phyloP scores from a whole-genome alignment of 2,797 vertebrate species.

The Fringilla coelebs region DNA sequence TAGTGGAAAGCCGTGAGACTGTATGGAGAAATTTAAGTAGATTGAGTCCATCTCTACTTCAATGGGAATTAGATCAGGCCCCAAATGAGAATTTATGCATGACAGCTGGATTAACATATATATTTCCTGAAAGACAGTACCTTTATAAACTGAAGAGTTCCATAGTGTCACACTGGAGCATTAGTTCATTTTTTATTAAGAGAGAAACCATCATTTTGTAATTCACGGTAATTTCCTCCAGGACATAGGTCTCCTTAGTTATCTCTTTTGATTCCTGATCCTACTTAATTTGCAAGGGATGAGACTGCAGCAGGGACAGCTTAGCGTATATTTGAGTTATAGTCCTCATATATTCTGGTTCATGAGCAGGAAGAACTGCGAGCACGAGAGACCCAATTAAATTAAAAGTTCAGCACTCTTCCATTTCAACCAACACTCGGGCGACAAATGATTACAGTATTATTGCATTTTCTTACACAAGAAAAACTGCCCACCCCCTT shows the following conservation, averaged over 20 bases:
- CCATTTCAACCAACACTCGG: background rate
- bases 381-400: background rate
- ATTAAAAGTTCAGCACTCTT: constrained; percentile 19
- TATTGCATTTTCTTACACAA: background rate
- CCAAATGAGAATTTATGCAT: constrained; percentile 44
- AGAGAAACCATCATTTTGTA: constrained; percentile 44
- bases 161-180: constrained; percentile 10
- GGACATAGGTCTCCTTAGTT: constrained; percentile 48
- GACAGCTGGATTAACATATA: constrained; percentile 62
- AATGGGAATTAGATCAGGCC: constrained; percentile 49
- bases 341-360: constrained; percentile 4
- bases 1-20: constrained; percentile 58
- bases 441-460: background rate
- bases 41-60: constrained; percentile 48
- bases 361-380: background rate
- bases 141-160: constrained; percentile 26
- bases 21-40: constrained; percentile 61
- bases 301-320: background rate
- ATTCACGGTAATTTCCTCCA: constrained; percentile 53
- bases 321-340: constrained; percentile 25
- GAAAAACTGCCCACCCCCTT: background rate
- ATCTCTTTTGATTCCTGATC: constrained; percentile 37
- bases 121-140: constrained; percentile 51
- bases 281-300: constrained; percentile 38
- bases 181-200: constrained; percentile 47